Evolutionary conservation across 2,113 vertebrate species (phyloP), one percentile per base, ranked within the genome.

Genomic region (Trogon melanurus): DNA sequence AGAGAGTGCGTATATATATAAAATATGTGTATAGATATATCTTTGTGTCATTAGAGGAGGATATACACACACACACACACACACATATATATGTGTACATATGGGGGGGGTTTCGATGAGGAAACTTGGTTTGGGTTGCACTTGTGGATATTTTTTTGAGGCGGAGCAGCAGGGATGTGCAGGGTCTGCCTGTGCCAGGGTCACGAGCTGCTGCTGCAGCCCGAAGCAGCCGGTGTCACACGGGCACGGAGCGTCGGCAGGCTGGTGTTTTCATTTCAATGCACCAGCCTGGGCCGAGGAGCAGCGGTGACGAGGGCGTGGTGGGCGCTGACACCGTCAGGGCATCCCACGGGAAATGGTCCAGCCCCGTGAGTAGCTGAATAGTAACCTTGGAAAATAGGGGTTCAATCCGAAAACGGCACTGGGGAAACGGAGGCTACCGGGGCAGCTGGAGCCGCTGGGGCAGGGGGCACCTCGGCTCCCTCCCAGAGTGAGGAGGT

Each of bases 161-260:
- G 32, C 12, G 2, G 7, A 36, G 57, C 1, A 1, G 20, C 36
- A 5, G 36, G 36, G 8, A 15, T 5, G 18, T 2, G 6, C 30
- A 1, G 67, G 1, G 23, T 4, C 44, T 44, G 34, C 19, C 53
- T 2, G 8, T 9, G 64, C 54, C 45, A 1, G 3, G 11, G 2
- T 25, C 78, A 15, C 30, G 3, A 36, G 36, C 36, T 1, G 20
- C 64, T 4, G 64, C 26, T 1, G 62, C 2, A 14, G 23, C 32
- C 51, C 2, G 32, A 1, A 6, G 51, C 26, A 1, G 45, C 44
- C 5, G 10, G n/a, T n/a, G n/a, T 4, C 3, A 16, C n/a, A 5
- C 3, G 1, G 3, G 34, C 36, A 10, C 23, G 44, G 53, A 3
- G 44, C n/a, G 3, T 6, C 3, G 1, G 23, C 10, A 6, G 44